Percentiles rank a stretch among this genome's conserved stretches.
Conservation (phyloP, 2,113 vertebrate species). For the Spilogale gracilis region DNA sequence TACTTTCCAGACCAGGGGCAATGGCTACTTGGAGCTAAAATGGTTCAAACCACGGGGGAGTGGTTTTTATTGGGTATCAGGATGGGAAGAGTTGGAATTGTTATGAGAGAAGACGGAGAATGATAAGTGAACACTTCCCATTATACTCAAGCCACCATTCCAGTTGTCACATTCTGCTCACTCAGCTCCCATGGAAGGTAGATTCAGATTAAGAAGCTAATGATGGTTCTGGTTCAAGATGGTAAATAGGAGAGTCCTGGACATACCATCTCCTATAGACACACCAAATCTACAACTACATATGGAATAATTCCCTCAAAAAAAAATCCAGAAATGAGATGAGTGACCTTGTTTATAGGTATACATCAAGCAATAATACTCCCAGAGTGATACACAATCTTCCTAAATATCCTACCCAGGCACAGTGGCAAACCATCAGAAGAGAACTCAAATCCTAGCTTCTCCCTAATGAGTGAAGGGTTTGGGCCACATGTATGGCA, state of each 20-base stretch:
- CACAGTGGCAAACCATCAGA: neutral
- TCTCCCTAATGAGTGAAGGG: neutral
- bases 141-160: neutral
- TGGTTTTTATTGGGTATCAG: neutral
- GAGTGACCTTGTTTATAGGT: neutral
- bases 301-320: neutral
- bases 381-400: neutral
- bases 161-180: neutral
- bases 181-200: neutral
- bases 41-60: neutral
- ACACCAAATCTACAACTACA: neutral
- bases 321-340: neutral
- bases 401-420: neutral
- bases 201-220: neutral
- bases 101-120: neutral
- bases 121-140: neutral
- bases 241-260: neutral
- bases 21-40: neutral
- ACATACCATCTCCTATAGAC: neutral
- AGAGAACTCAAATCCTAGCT: neutral
- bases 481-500: neutral
- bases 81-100: neutral
- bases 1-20: neutral
- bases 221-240: neutral
- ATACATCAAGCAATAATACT: neutral